phyloP scores from a whole-genome alignment of 2,888 invertebrate species.

The Cancer borealis region DNA sequence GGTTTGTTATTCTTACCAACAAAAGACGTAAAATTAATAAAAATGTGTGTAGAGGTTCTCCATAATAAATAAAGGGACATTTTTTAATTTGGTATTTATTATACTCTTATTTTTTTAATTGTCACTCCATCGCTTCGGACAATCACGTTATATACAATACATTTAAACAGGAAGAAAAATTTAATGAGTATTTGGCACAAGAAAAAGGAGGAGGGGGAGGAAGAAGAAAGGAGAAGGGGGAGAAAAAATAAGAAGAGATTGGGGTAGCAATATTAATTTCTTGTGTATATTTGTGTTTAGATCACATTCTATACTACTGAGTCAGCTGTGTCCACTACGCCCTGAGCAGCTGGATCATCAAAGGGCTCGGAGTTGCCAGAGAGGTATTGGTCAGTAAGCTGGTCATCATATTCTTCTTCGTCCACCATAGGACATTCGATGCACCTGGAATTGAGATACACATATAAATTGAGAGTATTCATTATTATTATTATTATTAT shows the following conservation, averaged over 20 bases:
- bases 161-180: no score
- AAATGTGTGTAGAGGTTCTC: conserved; percentile 57
- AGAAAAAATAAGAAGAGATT: neutral
- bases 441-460: conserved; percentile 37
- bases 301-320: neutral
- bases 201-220: no score
- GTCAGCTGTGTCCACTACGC: neutral
- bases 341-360: conserved; percentile 56
- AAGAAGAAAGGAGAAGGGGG: no score
- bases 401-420: conserved; percentile 48
- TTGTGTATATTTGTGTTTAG: neutral
- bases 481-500: no score
- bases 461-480: no score
- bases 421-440: conserved; percentile 58
- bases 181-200: no score
- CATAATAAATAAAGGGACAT: conserved; percentile 59
- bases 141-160: no score
- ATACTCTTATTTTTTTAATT: neutral
- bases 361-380: conserved; percentile 8
- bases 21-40: neutral
- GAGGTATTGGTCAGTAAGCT: conserved; percentile 59
- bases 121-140: no score
- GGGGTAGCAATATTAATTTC: neutral
- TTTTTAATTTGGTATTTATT: conserved; percentile 46
- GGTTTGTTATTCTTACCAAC: neutral